Evolutionary conservation across 2,888 invertebrate species (phyloP), one percentile per base, ranked within the genome.

Genomic region (Hyalella azteca): DNA sequence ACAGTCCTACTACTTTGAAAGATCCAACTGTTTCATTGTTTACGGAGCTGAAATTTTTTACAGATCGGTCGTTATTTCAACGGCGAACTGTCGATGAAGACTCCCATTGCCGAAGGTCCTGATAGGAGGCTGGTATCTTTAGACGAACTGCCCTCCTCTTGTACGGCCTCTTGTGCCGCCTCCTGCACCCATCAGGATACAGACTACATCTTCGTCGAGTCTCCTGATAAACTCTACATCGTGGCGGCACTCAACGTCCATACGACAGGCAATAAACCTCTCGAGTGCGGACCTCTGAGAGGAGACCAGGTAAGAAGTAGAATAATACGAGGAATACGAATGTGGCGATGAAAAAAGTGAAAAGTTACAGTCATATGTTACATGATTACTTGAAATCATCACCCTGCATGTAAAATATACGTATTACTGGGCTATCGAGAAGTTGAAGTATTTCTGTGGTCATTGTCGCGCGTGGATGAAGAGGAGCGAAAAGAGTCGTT

Each of bases 231-330:
- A 11, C 41, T 89, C 4, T 88, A 88, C 81, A 78, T 89, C 36
- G 87, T 87, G 1, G 88, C 87, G 19, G 85, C 88, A n/a, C 87
- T 88, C n/a, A 87, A 87, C 81, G 86, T 89, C n/a, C 89, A 89
- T 80, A 81, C 86, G 45, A 83, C 86, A 3, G 85, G 87, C 9
- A 84, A 86, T 29, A 85, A 85, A 32, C 87, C 87, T 11, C 83
- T 87, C 9, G 86, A 86, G 45, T 87, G 87, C 78, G 86, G 86
- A 26, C 54, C 77, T 15, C 66, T 83, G 5, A 60, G 77, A 36
- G 80, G 81, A 13, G 81, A 81, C 66, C 78, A 80, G 79, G 83
- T 83, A 22, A 73, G 75, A 29, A 7, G n/a, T n/a, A n/a, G n/a
- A n/a, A n/a, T n/a, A n/a, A n/a, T n/a, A n/a, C n/a, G n/a, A n/a